These are phyloP conservation scores for Gallinago paraguaiae DNA, from an alignment of 2,113 vertebrate species.

Conservation along the genomic window DNA sequence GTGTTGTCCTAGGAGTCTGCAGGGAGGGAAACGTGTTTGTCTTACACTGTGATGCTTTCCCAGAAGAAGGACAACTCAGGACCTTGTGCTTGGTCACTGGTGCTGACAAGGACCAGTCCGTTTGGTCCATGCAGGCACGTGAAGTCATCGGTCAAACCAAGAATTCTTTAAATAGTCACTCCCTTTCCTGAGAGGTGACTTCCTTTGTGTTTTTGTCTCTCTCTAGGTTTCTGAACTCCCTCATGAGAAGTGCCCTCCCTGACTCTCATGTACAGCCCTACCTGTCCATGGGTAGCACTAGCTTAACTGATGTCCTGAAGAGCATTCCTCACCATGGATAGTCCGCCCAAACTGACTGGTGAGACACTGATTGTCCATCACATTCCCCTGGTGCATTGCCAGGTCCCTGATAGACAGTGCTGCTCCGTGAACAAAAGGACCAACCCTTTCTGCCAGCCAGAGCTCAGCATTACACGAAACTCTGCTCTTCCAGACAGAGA, in stretches of 20 bases:
- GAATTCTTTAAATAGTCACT: not conserved
- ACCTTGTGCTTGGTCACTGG: not conserved
- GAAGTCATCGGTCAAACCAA: not conserved
- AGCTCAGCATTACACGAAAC: constrained; percentile 83
- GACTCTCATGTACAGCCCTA: constrained; percentile 10
- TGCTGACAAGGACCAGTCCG: not conserved
- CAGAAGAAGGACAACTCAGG: not conserved
- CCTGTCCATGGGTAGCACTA: constrained; percentile 67
- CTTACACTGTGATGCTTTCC: not conserved
- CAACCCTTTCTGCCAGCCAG: constrained; percentile 86
- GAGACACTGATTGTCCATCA: constrained; percentile 98
- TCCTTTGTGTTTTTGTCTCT: constrained; percentile 66
- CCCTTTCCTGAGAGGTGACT: constrained; percentile 58
- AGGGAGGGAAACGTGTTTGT: not conserved
- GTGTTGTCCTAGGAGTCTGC: not conserved
- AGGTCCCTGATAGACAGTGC: constrained; percentile 85
- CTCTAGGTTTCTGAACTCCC: constrained; percentile 72
- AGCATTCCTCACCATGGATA: constrained; percentile 84
- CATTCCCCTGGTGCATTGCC: constrained; percentile 96
- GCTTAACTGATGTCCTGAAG: constrained; percentile 72
- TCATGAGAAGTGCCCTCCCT: constrained; percentile 62
- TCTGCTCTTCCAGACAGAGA: constrained; percentile 86
- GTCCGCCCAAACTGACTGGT: constrained; percentile 89
- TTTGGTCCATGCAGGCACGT: not conserved
- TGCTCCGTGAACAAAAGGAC: constrained; percentile 78